These are phyloP conservation scores for Notodromas monacha DNA, from an alignment of 2,888 invertebrate genomes.

Conservation along the genomic window DNA sequence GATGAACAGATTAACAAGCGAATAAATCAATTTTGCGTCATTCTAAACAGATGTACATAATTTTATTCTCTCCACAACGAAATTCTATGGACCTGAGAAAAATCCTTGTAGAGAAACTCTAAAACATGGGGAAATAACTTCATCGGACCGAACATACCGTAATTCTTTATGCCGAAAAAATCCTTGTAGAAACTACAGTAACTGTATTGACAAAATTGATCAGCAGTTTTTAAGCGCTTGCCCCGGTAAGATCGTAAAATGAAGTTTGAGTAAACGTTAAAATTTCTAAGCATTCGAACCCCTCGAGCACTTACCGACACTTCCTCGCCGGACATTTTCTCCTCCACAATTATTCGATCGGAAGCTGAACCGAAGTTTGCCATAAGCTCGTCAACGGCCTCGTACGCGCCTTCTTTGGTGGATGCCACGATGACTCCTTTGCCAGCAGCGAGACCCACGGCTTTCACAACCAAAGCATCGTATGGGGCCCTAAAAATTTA, in stretches of 20 bases:
- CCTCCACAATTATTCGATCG: conserved; percentile 54
- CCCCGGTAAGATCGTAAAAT: neutral
- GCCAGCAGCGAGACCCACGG: conserved; percentile 78
- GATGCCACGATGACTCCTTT: conserved; percentile 77
- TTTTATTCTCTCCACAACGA: too few species aligned
- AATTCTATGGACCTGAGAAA: too few species aligned
- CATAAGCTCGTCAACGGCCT: conserved; percentile 49
- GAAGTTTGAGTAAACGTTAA: neutral
- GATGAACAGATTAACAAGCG: too few species aligned
- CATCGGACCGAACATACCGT: too few species aligned
- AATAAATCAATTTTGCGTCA: too few species aligned
- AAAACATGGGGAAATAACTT: too few species aligned
- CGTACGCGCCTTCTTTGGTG: conserved; percentile 39
- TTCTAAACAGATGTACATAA: too few species aligned
- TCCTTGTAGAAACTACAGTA: too few species aligned
- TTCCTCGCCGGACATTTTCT: conserved; percentile 64
- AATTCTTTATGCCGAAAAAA: too few species aligned
- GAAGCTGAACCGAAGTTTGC: conserved; percentile 50
- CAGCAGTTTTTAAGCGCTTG: too few species aligned
- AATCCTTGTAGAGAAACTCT: too few species aligned
- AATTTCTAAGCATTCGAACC: neutral
- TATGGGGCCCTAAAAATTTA: conserved; percentile 31
- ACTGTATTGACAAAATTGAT: too few species aligned
- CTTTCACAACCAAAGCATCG: conserved; percentile 66
- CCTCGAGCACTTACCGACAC: conserved; percentile 32